phyloP scores from a whole-genome alignment of 2,888 invertebrate species.

The Cinara cedri region DNA sequence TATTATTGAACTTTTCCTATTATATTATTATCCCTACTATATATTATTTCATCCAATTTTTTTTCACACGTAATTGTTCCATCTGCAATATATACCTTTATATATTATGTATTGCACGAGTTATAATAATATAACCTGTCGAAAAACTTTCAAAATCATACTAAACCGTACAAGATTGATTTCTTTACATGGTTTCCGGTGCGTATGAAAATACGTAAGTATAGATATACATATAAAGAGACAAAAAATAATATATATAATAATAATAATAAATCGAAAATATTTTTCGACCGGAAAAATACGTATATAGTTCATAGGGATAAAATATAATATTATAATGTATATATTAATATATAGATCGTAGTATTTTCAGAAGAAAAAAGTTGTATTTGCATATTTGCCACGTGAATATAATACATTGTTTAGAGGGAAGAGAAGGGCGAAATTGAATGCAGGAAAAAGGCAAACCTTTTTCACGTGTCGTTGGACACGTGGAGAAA shows the following conservation, averaged over 20 bases:
- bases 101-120: background rate
- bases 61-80: background rate
- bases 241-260: constrained; percentile 17
- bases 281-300: background rate
- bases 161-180: background rate
- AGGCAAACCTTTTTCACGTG: constrained; percentile 19
- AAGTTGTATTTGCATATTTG: constrained; percentile 13
- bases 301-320: background rate
- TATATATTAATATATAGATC: no score
- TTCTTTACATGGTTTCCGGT: background rate
- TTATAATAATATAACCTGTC: background rate
- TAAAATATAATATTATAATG: background rate
- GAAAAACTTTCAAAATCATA: constrained; percentile 13
- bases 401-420: no score
- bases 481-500: background rate
- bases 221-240: no score
- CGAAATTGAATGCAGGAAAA: constrained; percentile 2
- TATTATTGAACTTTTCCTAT: background rate
- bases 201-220: no score
- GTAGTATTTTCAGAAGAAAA: background rate
- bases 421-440: background rate
- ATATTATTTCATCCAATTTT: no score
- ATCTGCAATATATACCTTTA: background rate
- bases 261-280: constrained; percentile 21
- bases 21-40: no score